Percentiles rank a stretch among this genome's conserved stretches.
phyloP scores from a whole-genome alignment of 1,140 invertebrate species.

The Brachionus rotundiformis region DNA sequence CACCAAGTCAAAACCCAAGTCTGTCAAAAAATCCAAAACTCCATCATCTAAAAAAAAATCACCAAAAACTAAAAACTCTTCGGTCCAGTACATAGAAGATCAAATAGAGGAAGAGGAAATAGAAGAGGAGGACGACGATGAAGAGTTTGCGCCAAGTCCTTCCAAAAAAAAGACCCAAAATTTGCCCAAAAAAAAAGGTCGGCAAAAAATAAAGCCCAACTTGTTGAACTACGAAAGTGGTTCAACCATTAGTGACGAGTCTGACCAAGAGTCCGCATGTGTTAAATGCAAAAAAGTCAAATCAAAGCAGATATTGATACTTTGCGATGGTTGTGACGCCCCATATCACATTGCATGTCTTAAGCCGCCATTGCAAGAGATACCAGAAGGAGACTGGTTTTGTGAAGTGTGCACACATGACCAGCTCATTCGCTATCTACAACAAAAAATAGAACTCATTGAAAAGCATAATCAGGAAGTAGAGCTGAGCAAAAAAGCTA shows the following conservation, averaged over 20 bases:
- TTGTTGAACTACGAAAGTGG: not conserved
- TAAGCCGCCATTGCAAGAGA: constrained; percentile 81
- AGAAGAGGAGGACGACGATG: not conserved
- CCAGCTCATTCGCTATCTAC: not conserved
- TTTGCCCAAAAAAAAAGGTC: not conserved
- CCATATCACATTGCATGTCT: constrained; percentile 93
- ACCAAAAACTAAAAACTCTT: not conserved
- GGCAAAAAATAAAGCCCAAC: not conserved
- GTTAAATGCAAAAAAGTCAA: constrained; percentile 16
- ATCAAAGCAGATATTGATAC: constrained; percentile 61
- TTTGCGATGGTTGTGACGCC: constrained; percentile 89
- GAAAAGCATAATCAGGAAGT: constrained; percentile 13
- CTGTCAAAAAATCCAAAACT: not conserved
- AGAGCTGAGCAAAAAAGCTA: not conserved
- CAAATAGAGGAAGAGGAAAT: not conserved
- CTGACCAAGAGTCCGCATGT: constrained; percentile 32
- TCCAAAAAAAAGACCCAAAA: not conserved
- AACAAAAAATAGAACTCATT: constrained; percentile 18
- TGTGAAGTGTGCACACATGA: constrained; percentile 82
- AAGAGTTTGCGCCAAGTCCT: not conserved
- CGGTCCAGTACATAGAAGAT: not conserved
- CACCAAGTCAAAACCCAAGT: not conserved
- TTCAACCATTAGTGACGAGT: constrained; percentile 29
- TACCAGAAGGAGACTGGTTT: constrained; percentile 94
- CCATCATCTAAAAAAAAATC: not conserved